Percentiles rank a stretch among this genome's conserved stretches.
These are phyloP conservation scores for Drosophila subpulchrella DNA, from an alignment of 1,140 invertebrate genomes.

Conservation along the genomic window DNA sequence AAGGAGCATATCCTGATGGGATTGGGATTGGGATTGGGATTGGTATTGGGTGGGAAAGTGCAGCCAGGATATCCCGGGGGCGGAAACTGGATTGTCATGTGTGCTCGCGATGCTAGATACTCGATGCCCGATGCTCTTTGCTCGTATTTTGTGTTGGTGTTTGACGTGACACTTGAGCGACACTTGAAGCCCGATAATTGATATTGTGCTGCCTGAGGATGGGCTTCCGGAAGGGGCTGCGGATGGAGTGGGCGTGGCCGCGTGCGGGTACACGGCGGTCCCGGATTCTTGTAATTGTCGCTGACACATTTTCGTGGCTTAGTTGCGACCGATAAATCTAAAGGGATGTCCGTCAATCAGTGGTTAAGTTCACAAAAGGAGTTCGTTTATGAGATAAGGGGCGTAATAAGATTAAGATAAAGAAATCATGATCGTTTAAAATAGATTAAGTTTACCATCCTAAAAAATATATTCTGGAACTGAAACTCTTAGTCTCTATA, in stretches of 20 bases:
- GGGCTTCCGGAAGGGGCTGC: background rate
- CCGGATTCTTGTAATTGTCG: conserved; percentile 64
- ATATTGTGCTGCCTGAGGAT: conserved; percentile 56
- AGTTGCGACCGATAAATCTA: conserved; percentile 22
- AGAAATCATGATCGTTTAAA: too few species aligned
- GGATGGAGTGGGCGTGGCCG: conserved; percentile 18
- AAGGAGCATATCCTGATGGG: conserved; percentile 1
- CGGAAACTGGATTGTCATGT: conserved; percentile 55
- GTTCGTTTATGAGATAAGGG: background rate
- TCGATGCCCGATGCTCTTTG: conserved; percentile 30
- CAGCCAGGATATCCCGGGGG: conserved; percentile 38
- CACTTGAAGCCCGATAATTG: conserved; percentile 77
- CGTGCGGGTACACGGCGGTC: conserved; percentile 20
- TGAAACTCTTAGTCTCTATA: too few species aligned
- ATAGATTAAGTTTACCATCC: too few species aligned
- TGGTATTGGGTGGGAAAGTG: conserved; percentile 26
- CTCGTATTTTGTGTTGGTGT: conserved; percentile 56
- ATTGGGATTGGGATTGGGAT: conserved; percentile 1
- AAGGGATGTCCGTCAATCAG: conserved; percentile 14
- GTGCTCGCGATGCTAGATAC: conserved; percentile 19
- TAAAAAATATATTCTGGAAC: too few species aligned
- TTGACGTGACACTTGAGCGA: conserved; percentile 79
- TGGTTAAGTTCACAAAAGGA: background rate
- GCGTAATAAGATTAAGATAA: background rate
- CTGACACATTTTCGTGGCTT: conserved; percentile 55